Evolutionary conservation across 2,797 vertebrate species (phyloP).

Genomic region (Serranus cabrilla): DNA sequence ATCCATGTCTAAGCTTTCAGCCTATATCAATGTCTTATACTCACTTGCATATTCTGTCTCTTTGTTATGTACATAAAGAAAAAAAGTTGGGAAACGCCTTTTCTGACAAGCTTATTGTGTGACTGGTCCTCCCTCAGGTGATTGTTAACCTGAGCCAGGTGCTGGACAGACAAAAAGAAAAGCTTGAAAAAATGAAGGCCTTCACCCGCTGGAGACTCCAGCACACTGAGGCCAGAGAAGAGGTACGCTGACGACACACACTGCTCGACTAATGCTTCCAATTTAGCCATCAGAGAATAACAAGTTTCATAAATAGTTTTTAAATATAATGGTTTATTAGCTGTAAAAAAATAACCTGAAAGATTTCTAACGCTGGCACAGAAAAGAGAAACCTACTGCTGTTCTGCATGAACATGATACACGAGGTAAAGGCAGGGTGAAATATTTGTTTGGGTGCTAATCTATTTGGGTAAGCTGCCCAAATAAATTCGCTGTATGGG

Average conservation of each 20-base stretch:
- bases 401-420: slow-evolving; percentile 2
- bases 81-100: background rate
- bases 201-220: slow-evolving; percentile 92
- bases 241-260: slow-evolving; percentile 80
- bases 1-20: slow-evolving; percentile 3
- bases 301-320: background rate
- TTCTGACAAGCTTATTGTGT: slow-evolving; percentile 17
- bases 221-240: slow-evolving; percentile 86
- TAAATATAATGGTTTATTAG: background rate
- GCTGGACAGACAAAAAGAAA: slow-evolving; percentile 92
- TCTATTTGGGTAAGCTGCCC: background rate
- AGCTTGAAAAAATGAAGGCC: slow-evolving; percentile 89
- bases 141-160: slow-evolving; percentile 90
- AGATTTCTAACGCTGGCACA: background rate
- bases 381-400: background rate
- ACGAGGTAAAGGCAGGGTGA: background rate
- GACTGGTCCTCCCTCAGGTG: slow-evolving; percentile 84
- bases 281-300: slow-evolving; percentile 4
- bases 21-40: background rate
- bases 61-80: background rate
- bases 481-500: background rate
- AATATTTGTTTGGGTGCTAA: background rate
- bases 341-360: background rate
- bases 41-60: slow-evolving; percentile 5
- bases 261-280: background rate